Evolutionary conservation across 1,140 invertebrate species (phyloP), one percentile per base, ranked within the genome.

Genomic region (Whitmania pigra): DNA sequence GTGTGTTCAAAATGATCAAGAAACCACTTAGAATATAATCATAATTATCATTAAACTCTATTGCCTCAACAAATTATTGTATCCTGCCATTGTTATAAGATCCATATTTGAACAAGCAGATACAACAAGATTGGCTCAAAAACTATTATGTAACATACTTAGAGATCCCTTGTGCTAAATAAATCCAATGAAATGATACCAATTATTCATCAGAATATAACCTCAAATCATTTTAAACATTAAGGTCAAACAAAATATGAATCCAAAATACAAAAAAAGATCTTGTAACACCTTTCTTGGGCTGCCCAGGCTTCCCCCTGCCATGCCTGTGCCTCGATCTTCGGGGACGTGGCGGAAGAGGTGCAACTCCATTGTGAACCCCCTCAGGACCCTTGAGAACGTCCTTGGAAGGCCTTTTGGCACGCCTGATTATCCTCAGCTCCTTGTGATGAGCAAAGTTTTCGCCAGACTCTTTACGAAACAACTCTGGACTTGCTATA

Each of bases 281-380:
- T 68, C 43, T 40, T 54, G 53, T 68, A 22, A 63, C 60, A 72
- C 72, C 71, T 70, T 73, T 73, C 49, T 73, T 73, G 31, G 60
- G 72, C 20, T 53, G 54, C n/a, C 63, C 72, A 31, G 36, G 49
- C n/a, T 49, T 69, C 22, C 72, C 72, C 40, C 27, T 73, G 29
- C 72, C 66, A 25, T 43, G 54, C 53, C 67, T 73, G 9, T 67
- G 72, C 29, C 72, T 73, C 43, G 69, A 70, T 71, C 67, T 73
- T 20, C 68, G 40, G 22, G 43, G 57, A 25, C 43, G 73, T 68
- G 63, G 71, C 53, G 36, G 40, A 53, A 70, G 74, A 27, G 66
- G 60, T 27, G 60, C 31, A 60, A 69, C 36, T n/a, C 53, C 72
- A 53, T 63, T 73, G 11, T 27, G n/a, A 0, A 36, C n/a, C 17